These are phyloP conservation scores for Tragelaphus scriptus DNA, from an alignment of 2,113 vertebrate species.

Conservation along the genomic window DNA sequence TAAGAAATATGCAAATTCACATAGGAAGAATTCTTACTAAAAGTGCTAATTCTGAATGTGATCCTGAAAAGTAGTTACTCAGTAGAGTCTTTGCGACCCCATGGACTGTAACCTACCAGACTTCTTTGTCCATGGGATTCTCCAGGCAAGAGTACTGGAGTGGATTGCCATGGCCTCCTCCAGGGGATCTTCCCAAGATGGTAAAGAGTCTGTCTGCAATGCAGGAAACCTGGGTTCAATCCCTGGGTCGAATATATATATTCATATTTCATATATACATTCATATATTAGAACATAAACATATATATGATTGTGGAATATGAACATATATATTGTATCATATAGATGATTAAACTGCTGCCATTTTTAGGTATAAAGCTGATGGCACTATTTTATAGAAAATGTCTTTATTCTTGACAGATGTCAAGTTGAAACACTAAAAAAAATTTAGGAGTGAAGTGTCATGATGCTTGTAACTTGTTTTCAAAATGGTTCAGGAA, in stretches of 20 bases:
- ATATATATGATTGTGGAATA: background rate
- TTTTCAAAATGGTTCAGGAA: conserved; percentile 14
- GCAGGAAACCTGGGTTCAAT: background rate
- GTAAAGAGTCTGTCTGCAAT: background rate
- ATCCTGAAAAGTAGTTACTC: background rate
- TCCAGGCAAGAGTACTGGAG: background rate
- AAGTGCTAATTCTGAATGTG: background rate
- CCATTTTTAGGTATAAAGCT: background rate
- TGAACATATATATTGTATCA: background rate
- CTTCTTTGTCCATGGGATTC: background rate
- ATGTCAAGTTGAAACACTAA: background rate
- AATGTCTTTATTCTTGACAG: background rate
- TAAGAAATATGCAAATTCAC: background rate
- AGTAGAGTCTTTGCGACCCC: background rate
- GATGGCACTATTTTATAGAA: background rate
- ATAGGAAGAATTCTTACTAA: background rate
- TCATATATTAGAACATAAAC: background rate
- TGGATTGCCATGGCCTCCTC: background rate
- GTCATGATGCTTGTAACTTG: background rate
- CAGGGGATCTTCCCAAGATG: background rate
- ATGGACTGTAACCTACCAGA: background rate
- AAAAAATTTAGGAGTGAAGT: background rate
- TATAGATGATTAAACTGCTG: background rate
- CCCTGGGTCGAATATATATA: background rate
- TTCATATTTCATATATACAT: background rate